Evolutionary conservation across 2,113 vertebrate species (phyloP), one percentile per base, ranked within the genome.

Genomic region (Rhombomys opimus): DNA sequence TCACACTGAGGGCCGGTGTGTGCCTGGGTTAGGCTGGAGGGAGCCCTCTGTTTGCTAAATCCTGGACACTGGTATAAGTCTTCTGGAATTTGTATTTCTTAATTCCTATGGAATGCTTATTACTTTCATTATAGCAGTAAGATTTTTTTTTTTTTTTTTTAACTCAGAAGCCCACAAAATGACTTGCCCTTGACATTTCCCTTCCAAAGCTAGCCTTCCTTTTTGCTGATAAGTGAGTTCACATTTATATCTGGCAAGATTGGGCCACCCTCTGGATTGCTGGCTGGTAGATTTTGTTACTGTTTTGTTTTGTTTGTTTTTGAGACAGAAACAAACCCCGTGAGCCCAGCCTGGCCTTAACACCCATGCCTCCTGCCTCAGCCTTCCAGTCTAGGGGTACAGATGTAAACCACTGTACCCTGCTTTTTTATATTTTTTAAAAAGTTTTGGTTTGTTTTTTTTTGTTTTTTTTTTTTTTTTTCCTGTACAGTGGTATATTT

Each of bases 71-170:
- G n/a, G 86, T 91, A 63, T 91, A 93, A 91, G 82, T 93, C 82
- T 80, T 84, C 87, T 89, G 91, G 94, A 97, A 96, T 96, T 88
- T 13, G 0, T 93, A 80, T 94, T 97, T 96, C 89, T 93, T 91
- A 96, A 93, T 67, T 81, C 78, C 91, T 96, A 91, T 95, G 95
- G 96, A 96, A 97, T 95, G 92, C 57, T 97, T 95, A 93, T 94
- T 87, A 41, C 86, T 93, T 95, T 97, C 61, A 68, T 94, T 96
- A 94, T 65, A 75, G 70, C 93, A 95, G 93, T 90, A 89, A 89
- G 70, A 61, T 76, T 91, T 78, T 70, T 52, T 89, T 76, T 65
- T 67, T 50, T 30, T 54, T 32, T 52, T 32, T 52, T 27, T 27
- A 46, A 30, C 75, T 57, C 52, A 82, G 68, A 96, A 87, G 81